Conservation (phyloP, 2,797 vertebrate genomes). For the Coregonus suidteri region DNA sequence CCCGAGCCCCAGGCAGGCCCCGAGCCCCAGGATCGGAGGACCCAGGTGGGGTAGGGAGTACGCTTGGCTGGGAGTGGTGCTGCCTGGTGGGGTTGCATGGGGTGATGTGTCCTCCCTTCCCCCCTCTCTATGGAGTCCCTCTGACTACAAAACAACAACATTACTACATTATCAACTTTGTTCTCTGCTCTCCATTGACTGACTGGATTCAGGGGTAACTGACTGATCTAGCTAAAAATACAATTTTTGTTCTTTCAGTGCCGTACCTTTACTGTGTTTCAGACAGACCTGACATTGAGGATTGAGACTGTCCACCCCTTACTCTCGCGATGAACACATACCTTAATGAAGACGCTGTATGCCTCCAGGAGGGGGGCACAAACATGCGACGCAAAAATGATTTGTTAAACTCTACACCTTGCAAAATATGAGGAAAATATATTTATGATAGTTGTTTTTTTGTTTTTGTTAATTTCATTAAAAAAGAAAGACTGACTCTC, state of each 20-base stretch:
- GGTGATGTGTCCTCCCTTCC: too few species aligned
- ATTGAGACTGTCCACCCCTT: background rate
- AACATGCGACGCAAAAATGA: slow-evolving; percentile 71
- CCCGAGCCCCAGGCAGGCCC: background rate
- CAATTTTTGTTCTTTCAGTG: slow-evolving; percentile 24
- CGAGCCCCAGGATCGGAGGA: background rate
- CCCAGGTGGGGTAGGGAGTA: background rate
- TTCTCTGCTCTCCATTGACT: background rate
- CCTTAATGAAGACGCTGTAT: slow-evolving; percentile 74
- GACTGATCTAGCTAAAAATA: slow-evolving; percentile 55
- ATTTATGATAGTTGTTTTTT: slow-evolving; percentile 63
- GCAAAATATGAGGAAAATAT: slow-evolving; percentile 52
- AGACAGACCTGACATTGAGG: background rate
- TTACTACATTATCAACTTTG: background rate
- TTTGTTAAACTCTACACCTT: slow-evolving; percentile 22
- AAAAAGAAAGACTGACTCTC: slow-evolving; percentile 61
- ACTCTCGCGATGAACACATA: background rate
- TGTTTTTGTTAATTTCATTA: slow-evolving; percentile 65
- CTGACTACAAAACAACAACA: slow-evolving; percentile 37
- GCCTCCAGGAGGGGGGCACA: slow-evolving; percentile 81
- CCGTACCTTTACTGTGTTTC: background rate
- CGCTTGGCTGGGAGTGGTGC: background rate
- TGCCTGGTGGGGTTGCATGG: background rate
- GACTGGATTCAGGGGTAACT: background rate
- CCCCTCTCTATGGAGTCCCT: slow-evolving; percentile 13